Percentiles rank a stretch among this genome's conserved stretches.
phyloP scores from a whole-genome alignment of 2,888 invertebrate species.

The Drosophila yooni region DNA sequence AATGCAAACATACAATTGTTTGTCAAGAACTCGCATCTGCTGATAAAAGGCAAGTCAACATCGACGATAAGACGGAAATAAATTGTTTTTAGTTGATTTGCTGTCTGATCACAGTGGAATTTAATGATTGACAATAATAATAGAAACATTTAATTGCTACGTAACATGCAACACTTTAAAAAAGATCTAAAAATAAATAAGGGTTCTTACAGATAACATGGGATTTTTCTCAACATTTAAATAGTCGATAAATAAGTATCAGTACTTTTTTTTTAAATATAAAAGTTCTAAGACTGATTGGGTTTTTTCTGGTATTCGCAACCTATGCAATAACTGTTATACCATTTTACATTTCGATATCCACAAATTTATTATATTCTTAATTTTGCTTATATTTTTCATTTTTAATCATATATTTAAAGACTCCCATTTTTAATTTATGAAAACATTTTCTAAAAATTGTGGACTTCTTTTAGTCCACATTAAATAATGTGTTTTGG shows the following conservation, averaged over 20 bases:
- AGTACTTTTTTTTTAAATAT: neutral
- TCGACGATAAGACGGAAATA: constrained; percentile 32
- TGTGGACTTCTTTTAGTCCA: too few relatives aligned
- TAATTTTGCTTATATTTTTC: too few relatives aligned
- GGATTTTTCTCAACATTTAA: neutral
- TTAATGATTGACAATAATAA: constrained; percentile 1
- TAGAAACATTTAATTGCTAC: neutral
- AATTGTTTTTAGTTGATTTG: constrained; percentile 27
- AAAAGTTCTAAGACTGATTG: too few relatives aligned
- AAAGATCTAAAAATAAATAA: neutral
- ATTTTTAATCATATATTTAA: too few relatives aligned
- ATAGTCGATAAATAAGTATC: neutral
- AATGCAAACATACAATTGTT: constrained; percentile 11
- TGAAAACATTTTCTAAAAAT: neutral
- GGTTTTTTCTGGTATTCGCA: neutral
- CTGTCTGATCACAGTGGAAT: constrained; percentile 20
- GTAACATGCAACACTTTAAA: neutral
- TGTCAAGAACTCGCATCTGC: constrained; percentile 20
- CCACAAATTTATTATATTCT: neutral
- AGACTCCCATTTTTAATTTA: too few relatives aligned
- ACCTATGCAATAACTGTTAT: neutral
- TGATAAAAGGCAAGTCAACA: constrained; percentile 26
- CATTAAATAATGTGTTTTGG: neutral
- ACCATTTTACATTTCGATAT: neutral
- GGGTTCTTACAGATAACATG: neutral